Evolutionary conservation across 1,140 invertebrate genomes (phyloP), one percentile per base, ranked within the genome.

Genomic region (Sinella curviseta): DNA sequence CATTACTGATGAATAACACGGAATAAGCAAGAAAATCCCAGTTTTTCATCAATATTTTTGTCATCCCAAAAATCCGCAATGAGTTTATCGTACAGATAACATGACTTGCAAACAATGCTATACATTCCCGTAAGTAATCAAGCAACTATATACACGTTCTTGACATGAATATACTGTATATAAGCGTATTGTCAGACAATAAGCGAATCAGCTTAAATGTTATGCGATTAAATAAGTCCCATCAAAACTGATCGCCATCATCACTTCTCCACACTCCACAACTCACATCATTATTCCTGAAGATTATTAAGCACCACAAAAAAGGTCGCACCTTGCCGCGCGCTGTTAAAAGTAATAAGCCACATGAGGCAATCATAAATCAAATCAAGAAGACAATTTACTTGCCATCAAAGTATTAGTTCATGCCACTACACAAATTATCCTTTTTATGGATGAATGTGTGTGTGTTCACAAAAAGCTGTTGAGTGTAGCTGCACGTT

Each of bases 301-400:
- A 26, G 14, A 17, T n/a, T 17, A 65, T 65, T 65, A 12, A 26
- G 8, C 8, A 26, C 14, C 16, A 70, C 65, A 70, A 70, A 70
- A 33, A 30, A 70, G 26, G 65, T 70, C 65, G 65, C 65, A 70
- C 65, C 65, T 70, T 33, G 31, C 31, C 65, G 65, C 65, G 31
- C 12, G 8, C 14, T 17, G 57, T 70, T 70, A 70, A 33, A 70
- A 70, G 65, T 70, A 70, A 31, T 70, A 70, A 70, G 65, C 65
- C 26, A 33, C 65, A 70, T 70, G 65, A 30, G 31, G 26, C n/a
- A 70, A 33, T 70, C 65, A 70, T 70, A 70, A 70, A 70, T 70
- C 65, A 70, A 31, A 70, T 70, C 65, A 70, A 31, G 65, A 70
- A 70, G 65, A 33, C 65, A 70, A 70, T 70, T 70, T 31, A 30